Percentiles rank a stretch among this genome's conserved stretches.
Evolutionary conservation across 2,797 vertebrate species (phyloP).

Genomic region (Lagocephalus sceleratus): DNA sequence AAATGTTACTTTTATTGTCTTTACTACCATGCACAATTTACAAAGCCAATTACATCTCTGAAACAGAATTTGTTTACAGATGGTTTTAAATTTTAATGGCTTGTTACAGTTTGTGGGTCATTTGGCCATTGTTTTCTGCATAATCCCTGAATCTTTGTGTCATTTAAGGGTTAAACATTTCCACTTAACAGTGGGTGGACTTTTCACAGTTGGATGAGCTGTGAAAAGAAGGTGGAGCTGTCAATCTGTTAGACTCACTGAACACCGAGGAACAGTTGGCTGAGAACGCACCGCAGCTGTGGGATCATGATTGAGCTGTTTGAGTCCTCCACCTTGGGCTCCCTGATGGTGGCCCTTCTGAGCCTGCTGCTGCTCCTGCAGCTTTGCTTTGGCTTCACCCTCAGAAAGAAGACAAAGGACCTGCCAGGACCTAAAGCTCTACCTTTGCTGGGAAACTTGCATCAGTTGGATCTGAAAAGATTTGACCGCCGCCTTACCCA

Average conservation of each 20-base stretch:
- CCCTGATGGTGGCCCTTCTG: conserved; percentile 16
- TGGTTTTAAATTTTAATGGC: no score
- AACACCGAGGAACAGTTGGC: not conserved
- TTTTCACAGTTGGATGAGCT: no score
- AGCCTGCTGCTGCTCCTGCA: conserved; percentile 34
- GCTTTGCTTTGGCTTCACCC: conserved; percentile 14
- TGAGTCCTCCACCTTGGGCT: conserved; percentile 3
- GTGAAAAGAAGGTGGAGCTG: no score
- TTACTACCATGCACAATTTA: not conserved
- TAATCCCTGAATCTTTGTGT: no score
- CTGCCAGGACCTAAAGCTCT: conserved; percentile 66
- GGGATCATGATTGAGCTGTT: conserved; percentile 34
- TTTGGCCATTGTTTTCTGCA: no score
- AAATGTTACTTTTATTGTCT: no score
- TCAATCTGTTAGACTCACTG: no score
- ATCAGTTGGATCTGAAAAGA: conserved; percentile 52
- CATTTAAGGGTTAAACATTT: no score
- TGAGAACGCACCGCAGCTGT: not conserved
- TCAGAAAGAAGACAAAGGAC: conserved; percentile 17
- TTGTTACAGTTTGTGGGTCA: no score
- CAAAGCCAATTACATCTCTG: not conserved
- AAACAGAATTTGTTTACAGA: no score
- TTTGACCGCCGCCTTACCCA: conserved; percentile 43
- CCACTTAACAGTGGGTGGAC: no score
- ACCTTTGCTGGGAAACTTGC: conserved; percentile 69